A percentile compares a stretch with the other conserved stretches of the same genome.
phyloP scores from a whole-genome alignment of 1,140 invertebrate genomes.

The Phenacoccus solenopsis region DNA sequence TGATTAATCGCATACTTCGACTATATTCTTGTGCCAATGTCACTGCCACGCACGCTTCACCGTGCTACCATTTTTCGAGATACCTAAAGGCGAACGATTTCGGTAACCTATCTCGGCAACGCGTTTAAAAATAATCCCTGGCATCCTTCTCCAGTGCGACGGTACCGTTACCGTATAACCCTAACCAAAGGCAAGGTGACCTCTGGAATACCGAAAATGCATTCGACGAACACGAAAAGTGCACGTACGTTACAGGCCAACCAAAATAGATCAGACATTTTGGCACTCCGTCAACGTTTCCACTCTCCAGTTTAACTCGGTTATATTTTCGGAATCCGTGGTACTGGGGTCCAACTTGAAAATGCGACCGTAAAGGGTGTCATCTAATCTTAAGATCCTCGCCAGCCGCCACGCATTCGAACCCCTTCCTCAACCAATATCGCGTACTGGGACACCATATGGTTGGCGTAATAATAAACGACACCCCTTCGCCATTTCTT shows the following conservation, averaged over 20 bases:
- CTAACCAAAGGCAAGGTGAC: conserved; percentile 1
- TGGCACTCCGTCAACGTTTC: background rate
- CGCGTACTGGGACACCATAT: background rate
- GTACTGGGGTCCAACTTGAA: background rate
- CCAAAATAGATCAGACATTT: background rate
- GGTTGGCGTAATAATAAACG: background rate
- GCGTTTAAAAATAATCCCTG: background rate
- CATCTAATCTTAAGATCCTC: too few species aligned
- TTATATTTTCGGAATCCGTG: background rate
- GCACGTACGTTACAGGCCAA: background rate
- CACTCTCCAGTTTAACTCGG: background rate
- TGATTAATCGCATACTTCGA: background rate
- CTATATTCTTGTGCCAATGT: background rate
- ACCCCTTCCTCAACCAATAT: background rate
- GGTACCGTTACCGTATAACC: background rate
- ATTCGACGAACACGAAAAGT: background rate
- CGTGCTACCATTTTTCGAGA: background rate
- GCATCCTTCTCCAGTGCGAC: background rate
- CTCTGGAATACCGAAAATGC: conserved; percentile 1
- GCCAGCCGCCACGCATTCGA: background rate
- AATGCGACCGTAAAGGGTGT: too few species aligned
- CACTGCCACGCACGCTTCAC: background rate
- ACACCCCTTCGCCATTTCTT: background rate
- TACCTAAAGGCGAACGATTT: too few species aligned
- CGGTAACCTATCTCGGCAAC: background rate